These are phyloP conservation scores for Dasyprocta punctata DNA, from an alignment of 2,113 vertebrate genomes.

Conservation along the genomic window DNA sequence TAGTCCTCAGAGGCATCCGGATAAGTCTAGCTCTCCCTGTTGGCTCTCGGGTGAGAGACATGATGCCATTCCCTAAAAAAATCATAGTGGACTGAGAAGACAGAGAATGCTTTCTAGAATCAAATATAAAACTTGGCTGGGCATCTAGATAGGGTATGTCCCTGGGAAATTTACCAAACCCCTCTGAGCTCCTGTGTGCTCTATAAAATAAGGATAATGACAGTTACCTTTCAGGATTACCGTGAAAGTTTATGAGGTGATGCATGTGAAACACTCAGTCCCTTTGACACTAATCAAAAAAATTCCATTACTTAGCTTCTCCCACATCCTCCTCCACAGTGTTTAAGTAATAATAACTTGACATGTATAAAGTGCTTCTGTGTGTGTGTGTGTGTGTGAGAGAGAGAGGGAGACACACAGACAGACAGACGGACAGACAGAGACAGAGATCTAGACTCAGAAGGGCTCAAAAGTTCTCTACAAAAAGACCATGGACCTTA, in stretches of 20 bases:
- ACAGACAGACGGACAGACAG: too few species aligned
- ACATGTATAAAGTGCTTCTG: background rate
- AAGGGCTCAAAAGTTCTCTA: background rate
- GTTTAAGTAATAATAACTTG: background rate
- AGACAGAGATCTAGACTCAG: background rate
- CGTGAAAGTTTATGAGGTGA: background rate
- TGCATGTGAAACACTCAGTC: background rate
- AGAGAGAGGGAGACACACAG: too few species aligned
- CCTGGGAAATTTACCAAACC: background rate
- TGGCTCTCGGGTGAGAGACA: background rate
- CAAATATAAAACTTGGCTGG: background rate
- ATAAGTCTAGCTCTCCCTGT: background rate
- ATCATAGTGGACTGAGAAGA: background rate
- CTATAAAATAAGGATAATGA: background rate
- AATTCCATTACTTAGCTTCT: background rate
- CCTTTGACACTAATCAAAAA: background rate
- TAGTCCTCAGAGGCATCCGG: background rate
- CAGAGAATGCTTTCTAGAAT: background rate
- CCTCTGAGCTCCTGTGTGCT: background rate
- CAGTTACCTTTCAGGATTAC: background rate
- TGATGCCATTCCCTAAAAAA: background rate
- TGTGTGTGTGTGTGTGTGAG: background rate
- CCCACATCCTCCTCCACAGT: background rate
- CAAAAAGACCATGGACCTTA: background rate
- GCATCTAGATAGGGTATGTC: background rate